Base-by-base conservation (phyloP, 2,113 vertebrate genomes). In the Anarhynchus alexandrinus region DNA sequence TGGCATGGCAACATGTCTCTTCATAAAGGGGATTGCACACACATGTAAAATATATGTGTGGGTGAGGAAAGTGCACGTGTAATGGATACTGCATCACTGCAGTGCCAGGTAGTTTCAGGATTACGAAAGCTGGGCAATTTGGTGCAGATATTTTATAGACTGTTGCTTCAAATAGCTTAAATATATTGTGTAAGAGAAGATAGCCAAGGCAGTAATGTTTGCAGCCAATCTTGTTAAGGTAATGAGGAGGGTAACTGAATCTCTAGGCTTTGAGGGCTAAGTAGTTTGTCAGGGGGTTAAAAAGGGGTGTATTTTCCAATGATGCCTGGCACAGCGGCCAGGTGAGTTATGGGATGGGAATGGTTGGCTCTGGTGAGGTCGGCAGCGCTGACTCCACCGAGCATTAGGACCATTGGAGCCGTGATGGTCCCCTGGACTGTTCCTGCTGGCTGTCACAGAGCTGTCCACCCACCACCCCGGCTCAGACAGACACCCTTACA, bases 401-500 rank as follows among this genome's bases (percentile, higher is more conserved):
- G 58, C 52, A 59, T 45, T 9, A 12, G 23, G 12, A 38, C 23
- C 7, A 2, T 11, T 1, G 8, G 42, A 64, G 29, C 34, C 2
- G 1, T 19, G 2, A 0, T 5, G 40, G 21, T 51, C 78, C 52
- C 42, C 23, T 0, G 6, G 55, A n/a, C 32, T 6, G 4, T 30
- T 74, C 23, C 51, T 47, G 22, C 55, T 76, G 61, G 29, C 25
- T 11, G 8, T 23, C 47, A 10, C 4, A 0, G 70, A 78, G 65
- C 54, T 21, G 0, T 32, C 27, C 10, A 5, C 20, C 0, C 30
- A 2, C 19, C 6, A 0, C 7, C 43, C 54, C 5, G 2, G 76
- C 32, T 40, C 25, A 5, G 12, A 6, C 2, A 17, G 47, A 9
- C 36, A 51, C 34, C 36, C 65, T 43, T 12, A 21, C 25, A 66